A percentile compares a stretch with the other conserved stretches of the same genome.
Conservation (phyloP, 1,140 invertebrate species). For the Tachypleus tridentatus region DNA sequence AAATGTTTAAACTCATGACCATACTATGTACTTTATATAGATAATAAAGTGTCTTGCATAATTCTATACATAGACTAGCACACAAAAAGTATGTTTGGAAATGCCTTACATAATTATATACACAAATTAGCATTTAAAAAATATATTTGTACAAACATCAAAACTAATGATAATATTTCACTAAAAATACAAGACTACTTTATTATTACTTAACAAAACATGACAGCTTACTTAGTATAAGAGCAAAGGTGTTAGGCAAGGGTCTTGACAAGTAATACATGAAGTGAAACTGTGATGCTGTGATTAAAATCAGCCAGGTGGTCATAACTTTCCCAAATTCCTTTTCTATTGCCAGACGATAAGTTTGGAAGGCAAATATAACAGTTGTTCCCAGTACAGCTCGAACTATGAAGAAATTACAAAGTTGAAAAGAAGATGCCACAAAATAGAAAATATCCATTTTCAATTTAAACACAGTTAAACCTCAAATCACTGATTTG, state of each 20-base stretch:
- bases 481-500: too few relatives aligned
- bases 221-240: constrained; percentile 66
- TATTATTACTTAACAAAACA: constrained; percentile 6
- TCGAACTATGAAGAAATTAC: constrained; percentile 56
- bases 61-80: background rate
- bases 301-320: constrained; percentile 72
- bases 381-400: constrained; percentile 60
- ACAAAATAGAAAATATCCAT: too few relatives aligned
- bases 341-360: constrained; percentile 40
- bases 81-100: background rate
- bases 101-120: background rate
- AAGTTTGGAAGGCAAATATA: constrained; percentile 54
- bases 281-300: constrained; percentile 90
- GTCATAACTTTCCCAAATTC: constrained; percentile 64
- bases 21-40: constrained; percentile 1
- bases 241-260: constrained; percentile 90
- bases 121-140: too few relatives aligned
- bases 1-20: background rate
- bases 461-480: too few relatives aligned
- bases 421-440: constrained; percentile 1
- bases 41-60: background rate
- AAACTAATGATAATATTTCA: background rate
- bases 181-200: constrained; percentile 6
- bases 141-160: too few relatives aligned
- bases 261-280: constrained; percentile 91